These are phyloP conservation scores for Caenorhabditis sp. DNA, from an alignment of 2,888 invertebrate species.

Conservation along the genomic window DNA sequence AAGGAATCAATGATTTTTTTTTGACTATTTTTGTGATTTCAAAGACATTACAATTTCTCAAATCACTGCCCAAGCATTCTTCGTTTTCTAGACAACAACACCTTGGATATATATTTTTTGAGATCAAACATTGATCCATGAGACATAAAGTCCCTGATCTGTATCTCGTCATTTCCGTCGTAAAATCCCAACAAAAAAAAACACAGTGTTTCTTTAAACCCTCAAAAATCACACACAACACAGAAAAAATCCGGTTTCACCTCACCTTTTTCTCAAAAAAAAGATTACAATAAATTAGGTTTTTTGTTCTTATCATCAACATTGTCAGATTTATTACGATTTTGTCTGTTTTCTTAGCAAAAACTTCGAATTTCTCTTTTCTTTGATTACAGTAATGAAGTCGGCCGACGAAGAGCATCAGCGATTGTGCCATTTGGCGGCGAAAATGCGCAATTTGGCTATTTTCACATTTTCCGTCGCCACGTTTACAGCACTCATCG, in stretches of 20 bases:
- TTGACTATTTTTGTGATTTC: no score
- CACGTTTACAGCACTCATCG: slow-evolving; percentile 20
- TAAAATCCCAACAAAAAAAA: no score
- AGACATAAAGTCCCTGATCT: no score
- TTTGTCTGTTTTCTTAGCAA: neutral
- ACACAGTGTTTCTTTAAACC: no score
- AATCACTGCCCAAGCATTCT: no score
- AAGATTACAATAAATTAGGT: neutral
- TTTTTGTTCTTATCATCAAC: neutral
- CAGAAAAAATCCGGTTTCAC: neutral
- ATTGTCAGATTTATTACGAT: neutral
- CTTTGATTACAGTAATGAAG: neutral
- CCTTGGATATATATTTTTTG: no score
- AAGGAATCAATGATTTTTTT: no score
- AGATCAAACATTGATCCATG: no score
- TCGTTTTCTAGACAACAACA: no score
- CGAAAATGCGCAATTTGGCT: slow-evolving; percentile 29
- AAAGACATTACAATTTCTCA: no score
- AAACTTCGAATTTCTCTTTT: neutral
- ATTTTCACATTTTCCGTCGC: slow-evolving; percentile 35
- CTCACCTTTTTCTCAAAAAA: no score
- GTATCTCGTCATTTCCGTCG: no score
- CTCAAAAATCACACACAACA: neutral
- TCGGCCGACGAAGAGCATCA: neutral
- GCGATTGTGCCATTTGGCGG: neutral